phyloP scores from a whole-genome alignment of 2,888 invertebrate species.

The Sturmia bella region DNA sequence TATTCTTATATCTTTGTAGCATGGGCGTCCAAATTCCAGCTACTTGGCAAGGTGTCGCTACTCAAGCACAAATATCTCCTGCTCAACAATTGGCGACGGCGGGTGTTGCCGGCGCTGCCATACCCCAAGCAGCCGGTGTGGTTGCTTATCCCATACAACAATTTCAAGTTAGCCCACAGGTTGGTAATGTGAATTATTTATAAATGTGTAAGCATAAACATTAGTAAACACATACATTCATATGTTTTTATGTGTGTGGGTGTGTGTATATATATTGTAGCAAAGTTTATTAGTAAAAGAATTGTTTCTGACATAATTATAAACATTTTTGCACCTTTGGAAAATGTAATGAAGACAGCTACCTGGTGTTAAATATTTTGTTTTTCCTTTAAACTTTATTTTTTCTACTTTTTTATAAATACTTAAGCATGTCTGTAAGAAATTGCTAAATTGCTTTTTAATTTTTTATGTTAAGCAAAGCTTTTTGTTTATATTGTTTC shows the following conservation, averaged over 20 bases:
- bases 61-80: slow-evolving; percentile 87
- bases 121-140: slow-evolving; percentile 90
- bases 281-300: not conserved
- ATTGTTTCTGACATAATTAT: slow-evolving; percentile 48
- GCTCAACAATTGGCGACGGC: slow-evolving; percentile 87
- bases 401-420: not conserved
- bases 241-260: not conserved
- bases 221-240: slow-evolving; percentile 5
- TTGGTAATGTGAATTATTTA: slow-evolving; percentile 74
- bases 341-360: slow-evolving; percentile 46
- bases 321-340: slow-evolving; percentile 65
- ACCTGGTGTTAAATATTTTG: slow-evolving; percentile 26
- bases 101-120: slow-evolving; percentile 86
- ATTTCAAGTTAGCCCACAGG: slow-evolving; percentile 89
- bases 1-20: slow-evolving; percentile 81
- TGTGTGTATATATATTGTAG: slow-evolving; percentile 9
- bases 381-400: not conserved
- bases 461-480: too few species aligned
- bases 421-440: slow-evolving; percentile 31
- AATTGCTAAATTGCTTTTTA: not conserved
- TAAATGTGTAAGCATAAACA: slow-evolving; percentile 38
- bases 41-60: slow-evolving; percentile 89
- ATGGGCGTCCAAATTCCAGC: slow-evolving; percentile 93
- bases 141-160: slow-evolving; percentile 96
- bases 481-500: too few species aligned